Evolutionary conservation across 2,888 invertebrate genomes (phyloP), one percentile per base, ranked within the genome.

Genomic region (Ernsta delagoae): DNA sequence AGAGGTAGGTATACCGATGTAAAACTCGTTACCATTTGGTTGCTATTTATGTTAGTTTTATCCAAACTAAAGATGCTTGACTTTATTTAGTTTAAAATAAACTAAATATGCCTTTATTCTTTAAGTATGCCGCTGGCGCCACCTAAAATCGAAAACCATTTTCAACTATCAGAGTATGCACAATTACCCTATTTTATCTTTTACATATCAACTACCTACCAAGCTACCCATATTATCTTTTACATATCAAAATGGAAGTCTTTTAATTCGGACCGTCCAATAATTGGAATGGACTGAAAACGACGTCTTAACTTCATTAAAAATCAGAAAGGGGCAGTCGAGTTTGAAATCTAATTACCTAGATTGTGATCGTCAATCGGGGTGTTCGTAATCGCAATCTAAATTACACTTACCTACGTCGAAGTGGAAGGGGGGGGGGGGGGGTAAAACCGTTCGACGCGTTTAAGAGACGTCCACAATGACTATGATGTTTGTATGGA

Each of bases 271-370:
- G 50, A 65, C 31, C 65, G 34, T 39, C 50, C 39, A 43, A 24
- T 65, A 65, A 65, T 59, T 59, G 65, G 41, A 53, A 31, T 48
- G 41, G 39, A 24, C 59, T 24, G 59, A 59, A 70, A 71, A 73
- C 68, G 72, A 60, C 71, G 71, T 72, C 73, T 75, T 75, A 75
- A 78, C 76, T 75, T 70, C 75, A 75, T 77, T 77, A 66, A 66
- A 74, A 79, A 84, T 76, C 79, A 79, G 79, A 81, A 81, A 83
- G 83, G 82, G 80, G 75, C 72, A 75, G 79, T 78, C 78, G 77
- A 74, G 77, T 77, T 77, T 75, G 76, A 82, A 89, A 89, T 88
- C 83, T 83, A 86, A 89, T 89, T 86, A 87, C 81, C 82, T 82
- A 80, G 86, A 86, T 85, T 86, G 86, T 84, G 77, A 87, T 86